Conservation (phyloP, 2,888 invertebrate species). For the Omphaloscelis lunosa region DNA sequence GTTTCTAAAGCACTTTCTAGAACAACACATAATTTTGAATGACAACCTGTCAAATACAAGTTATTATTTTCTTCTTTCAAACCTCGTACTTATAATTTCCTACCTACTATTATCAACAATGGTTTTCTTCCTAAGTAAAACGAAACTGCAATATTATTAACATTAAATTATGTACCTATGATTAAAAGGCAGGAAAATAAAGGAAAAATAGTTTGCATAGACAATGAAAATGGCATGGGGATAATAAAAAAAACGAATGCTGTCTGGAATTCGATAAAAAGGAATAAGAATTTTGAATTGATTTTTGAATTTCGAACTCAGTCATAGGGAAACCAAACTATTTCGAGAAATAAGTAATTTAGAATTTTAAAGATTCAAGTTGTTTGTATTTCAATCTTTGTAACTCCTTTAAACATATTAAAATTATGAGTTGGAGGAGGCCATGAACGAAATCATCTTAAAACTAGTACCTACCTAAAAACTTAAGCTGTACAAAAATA, state of each 20-base stretch:
- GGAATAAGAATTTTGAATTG: background rate
- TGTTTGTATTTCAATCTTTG: background rate
- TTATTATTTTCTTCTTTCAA: conserved; percentile 6
- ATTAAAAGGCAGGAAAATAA: background rate
- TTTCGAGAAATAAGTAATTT: background rate
- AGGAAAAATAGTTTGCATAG: background rate
- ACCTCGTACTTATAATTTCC: background rate
- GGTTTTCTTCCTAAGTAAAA: background rate
- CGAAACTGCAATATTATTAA: background rate
- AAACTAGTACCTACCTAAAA: background rate
- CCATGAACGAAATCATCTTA: background rate
- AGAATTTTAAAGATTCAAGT: background rate
- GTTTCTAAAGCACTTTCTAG: conserved; percentile 19
- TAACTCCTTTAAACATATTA: background rate
- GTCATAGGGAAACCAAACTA: background rate
- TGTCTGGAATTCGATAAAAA: background rate
- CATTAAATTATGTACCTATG: background rate
- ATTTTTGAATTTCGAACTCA: background rate
- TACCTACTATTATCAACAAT: conserved; percentile 31
- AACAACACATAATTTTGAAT: conserved; percentile 22
- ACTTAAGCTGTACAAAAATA: background rate
- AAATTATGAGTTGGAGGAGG: background rate
- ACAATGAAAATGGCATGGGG: background rate
- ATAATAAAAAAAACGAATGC: background rate
- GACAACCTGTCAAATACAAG: conserved; percentile 7